phyloP scores from a whole-genome alignment of 2,888 invertebrate species.

The Euplagia quadripunctaria region DNA sequence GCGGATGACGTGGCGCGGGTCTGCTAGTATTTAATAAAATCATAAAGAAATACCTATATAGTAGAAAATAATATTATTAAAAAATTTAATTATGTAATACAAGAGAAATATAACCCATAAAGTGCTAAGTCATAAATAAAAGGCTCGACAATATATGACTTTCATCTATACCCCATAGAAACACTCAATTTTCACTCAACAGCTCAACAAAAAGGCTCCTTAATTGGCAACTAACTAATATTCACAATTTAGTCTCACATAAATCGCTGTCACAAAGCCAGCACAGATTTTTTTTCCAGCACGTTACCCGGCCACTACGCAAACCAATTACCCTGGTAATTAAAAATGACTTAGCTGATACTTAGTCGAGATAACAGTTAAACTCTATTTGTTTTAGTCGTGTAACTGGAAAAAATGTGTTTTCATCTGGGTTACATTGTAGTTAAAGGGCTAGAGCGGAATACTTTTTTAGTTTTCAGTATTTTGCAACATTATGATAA shows the following conservation, averaged over 20 bases:
- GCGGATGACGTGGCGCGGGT: no score
- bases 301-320: constrained; percentile 49
- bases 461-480: not conserved
- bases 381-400: constrained; percentile 58
- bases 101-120: no score
- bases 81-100: no score
- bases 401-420: constrained; percentile 48
- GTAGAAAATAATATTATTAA: no score
- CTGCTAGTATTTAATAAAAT: no score
- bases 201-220: not conserved
- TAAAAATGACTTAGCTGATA: constrained; percentile 77
- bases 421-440: constrained; percentile 68
- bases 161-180: not conserved
- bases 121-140: no score
- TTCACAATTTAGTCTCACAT: constrained; percentile 25
- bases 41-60: no score
- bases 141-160: not conserved
- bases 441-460: constrained; percentile 51
- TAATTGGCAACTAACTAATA: constrained; percentile 13
- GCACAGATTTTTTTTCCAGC: constrained; percentile 31
- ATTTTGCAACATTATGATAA: not conserved
- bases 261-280: constrained; percentile 34
- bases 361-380: constrained; percentile 60
- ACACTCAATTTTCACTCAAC: not conserved
- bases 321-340: constrained; percentile 66